Percentiles rank a stretch among this genome's conserved stretches.
Evolutionary conservation across 2,113 vertebrate species (phyloP).

Genomic region (Rattus rattus): DNA sequence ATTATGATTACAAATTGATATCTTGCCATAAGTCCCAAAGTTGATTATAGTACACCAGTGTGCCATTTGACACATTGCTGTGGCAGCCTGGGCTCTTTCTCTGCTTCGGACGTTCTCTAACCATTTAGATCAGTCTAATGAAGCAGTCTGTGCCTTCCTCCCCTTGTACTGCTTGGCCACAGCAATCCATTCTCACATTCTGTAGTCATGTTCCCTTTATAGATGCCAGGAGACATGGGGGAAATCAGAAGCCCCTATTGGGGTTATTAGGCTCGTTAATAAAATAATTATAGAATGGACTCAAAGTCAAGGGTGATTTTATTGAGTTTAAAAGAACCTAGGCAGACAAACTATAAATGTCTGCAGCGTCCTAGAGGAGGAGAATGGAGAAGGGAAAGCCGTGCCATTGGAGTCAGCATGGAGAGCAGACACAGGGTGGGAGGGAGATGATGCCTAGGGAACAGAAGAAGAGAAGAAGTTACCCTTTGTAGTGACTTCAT

Average conservation of each 20-base stretch:
- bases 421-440: neutral
- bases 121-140: neutral
- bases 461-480: neutral
- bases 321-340: neutral
- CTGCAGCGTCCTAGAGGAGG: neutral
- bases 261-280: neutral
- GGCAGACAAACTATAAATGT: too few species aligned
- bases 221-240: neutral
- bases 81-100: neutral
- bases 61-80: neutral
- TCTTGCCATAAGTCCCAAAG: neutral
- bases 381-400: neutral
- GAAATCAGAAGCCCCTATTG: neutral
- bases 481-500: neutral
- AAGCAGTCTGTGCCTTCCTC: neutral
- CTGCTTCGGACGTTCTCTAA: neutral
- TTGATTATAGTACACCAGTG: neutral
- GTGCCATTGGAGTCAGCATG: too few species aligned
- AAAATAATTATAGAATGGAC: neutral
- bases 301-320: neutral
- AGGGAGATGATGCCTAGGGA: neutral
- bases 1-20: conserved; percentile 20
- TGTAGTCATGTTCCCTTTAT: neutral
- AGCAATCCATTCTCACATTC: neutral
- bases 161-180: neutral